Percentiles rank a stretch among this genome's conserved stretches.
phyloP scores from a whole-genome alignment of 2,797 vertebrate genomes.

The Hemitrygon akajei region DNA sequence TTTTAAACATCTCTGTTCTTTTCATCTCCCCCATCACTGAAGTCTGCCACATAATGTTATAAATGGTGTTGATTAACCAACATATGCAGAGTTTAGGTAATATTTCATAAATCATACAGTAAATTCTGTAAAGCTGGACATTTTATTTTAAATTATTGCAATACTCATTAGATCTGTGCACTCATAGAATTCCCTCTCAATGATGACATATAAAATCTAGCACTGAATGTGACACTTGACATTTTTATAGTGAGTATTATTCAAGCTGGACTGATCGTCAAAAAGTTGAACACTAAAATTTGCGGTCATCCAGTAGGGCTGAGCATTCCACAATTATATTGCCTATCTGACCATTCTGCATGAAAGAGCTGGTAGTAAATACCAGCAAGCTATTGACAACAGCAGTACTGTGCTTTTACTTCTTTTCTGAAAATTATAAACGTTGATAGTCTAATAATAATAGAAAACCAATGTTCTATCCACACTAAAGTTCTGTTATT shows the following conservation, averaged over 20 bases:
- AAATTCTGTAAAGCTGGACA: neutral
- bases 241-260: neutral
- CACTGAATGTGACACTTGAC: neutral
- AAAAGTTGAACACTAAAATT: neutral
- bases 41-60: neutral
- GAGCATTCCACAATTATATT: neutral
- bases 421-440: slow-evolving; percentile 20
- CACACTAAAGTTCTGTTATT: neutral
- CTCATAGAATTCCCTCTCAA: neutral
- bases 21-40: neutral
- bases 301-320: neutral
- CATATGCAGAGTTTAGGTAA: neutral
- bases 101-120: neutral
- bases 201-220: neutral
- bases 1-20: neutral
- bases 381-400: neutral
- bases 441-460: neutral
- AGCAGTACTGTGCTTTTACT: neutral
- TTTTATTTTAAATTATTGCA: neutral
- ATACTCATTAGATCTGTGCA: neutral
- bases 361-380: neutral
- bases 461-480: neutral
- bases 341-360: neutral
- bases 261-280: neutral
- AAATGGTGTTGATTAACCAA: neutral